These are phyloP conservation scores for Bubo bubo DNA, from an alignment of 2,113 vertebrate genomes.

Conservation along the genomic window DNA sequence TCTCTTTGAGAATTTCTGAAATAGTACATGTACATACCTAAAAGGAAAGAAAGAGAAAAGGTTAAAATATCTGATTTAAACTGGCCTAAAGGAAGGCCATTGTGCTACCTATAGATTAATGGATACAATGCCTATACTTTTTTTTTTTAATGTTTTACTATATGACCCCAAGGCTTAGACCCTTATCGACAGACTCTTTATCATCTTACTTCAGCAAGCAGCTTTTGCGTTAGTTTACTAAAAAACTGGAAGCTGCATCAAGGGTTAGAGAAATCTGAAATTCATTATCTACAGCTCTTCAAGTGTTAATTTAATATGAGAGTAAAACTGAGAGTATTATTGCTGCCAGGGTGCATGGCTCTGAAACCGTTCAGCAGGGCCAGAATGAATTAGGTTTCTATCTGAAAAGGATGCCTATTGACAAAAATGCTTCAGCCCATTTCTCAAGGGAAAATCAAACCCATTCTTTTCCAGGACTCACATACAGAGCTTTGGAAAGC, in stretches of 20 bases:
- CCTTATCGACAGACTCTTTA: neutral
- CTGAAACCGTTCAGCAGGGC: neutral
- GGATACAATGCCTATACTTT: neutral
- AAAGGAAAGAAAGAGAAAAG: neutral
- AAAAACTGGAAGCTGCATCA: neutral
- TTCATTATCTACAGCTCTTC: neutral
- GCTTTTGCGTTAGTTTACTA: neutral
- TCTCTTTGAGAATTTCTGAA: neutral
- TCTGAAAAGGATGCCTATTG: conserved; percentile 20
- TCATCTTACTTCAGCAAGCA: neutral
- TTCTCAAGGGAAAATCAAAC: conserved; percentile 64
- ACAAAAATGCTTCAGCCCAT: conserved; percentile 29
- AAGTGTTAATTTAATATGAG: conserved; percentile 9
- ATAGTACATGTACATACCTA: neutral
- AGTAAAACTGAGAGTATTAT: neutral
- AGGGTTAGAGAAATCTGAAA: neutral
- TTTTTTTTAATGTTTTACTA: neutral
- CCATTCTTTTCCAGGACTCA: conserved; percentile 24
- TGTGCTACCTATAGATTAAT: neutral
- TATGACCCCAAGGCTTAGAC: neutral
- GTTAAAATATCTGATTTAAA: neutral
- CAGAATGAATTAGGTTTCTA: conserved; percentile 32
- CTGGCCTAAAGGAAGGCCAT: neutral
- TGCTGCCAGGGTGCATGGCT: conserved; percentile 4
- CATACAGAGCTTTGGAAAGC: conserved; percentile 13